A percentile compares a stretch with the other conserved stretches of the same genome.
These are phyloP conservation scores for Lacerta agilis DNA, from an alignment of 2,797 vertebrate species.

Conservation along the genomic window DNA sequence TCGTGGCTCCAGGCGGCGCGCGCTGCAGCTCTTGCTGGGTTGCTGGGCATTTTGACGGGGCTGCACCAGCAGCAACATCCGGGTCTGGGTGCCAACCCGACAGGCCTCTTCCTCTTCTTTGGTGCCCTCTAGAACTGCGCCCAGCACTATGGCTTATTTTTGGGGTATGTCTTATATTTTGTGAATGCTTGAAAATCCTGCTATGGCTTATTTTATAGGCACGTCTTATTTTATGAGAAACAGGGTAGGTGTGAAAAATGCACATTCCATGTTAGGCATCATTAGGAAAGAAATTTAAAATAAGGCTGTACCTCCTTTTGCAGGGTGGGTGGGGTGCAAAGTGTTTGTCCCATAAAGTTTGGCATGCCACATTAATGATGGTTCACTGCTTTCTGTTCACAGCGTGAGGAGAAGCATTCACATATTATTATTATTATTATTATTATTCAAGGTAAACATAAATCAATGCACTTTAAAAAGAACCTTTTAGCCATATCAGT, in stretches of 20 bases:
- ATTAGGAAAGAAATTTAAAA: background rate
- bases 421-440: background rate
- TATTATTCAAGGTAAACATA: background rate
- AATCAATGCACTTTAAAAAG: background rate
- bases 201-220: too few relatives aligned
- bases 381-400: background rate
- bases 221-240: too few relatives aligned
- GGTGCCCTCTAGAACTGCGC: too few relatives aligned
- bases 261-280: background rate
- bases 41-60: too few relatives aligned
- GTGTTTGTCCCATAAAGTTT: background rate
- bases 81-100: too few relatives aligned
- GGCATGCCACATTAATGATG: accelerated
- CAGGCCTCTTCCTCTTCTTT: too few relatives aligned
- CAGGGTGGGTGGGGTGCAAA: background rate
- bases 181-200: too few relatives aligned
- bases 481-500: background rate
- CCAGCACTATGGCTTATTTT: too few relatives aligned
- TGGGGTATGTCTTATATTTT: too few relatives aligned
- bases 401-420: background rate
- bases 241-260: background rate
- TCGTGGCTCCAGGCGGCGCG: too few relatives aligned
- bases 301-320: background rate
- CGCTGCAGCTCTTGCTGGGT: too few relatives aligned
- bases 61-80: too few relatives aligned